Evolutionary conservation across 2,888 invertebrate genomes (phyloP), one percentile per base, ranked within the genome.

Genomic region (Mimachlamys varia): DNA sequence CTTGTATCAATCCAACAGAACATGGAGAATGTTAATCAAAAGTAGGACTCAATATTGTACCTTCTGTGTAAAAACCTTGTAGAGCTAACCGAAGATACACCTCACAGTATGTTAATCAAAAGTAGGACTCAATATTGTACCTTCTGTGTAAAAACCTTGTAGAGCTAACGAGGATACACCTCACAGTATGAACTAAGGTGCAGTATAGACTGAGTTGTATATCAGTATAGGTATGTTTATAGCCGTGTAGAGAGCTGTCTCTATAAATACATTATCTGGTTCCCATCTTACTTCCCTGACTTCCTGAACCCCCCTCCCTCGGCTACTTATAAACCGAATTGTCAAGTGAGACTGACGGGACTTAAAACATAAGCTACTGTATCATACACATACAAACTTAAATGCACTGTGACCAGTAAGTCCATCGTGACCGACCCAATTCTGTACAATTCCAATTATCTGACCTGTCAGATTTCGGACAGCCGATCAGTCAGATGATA

Each of bases 301-400:
- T 19, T 76, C 76, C 76, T 62, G 76, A 27, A 76, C 12, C 27
- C 76, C n/a, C 62, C 76, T 76, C 76, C n/a, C 76, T 76, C 76
- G 33, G 27, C 76, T 76, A 76, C 76, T 76, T 33, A 76, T 10
- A 5, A 76, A 33, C 13, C 27, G 27, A 76, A 76, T 76, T 76
- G 76, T 76, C 76, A 76, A 27, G 27, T 27, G 76, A 76, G 76
- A 76, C 7, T 33, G 33, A 76, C 1, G 76, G 33, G 27, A 76
- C 15, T 76, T 33, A 76, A 33, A 76, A 33, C 7, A 33, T 33
- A 33, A 76, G 76, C 76, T 33, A 27, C 33, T 33, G 33, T 76
- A 33, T 33, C 27, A 22, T 44, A 44, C 44, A 44, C 3, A 44
- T 44, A 44, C 3, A 44, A 44, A n/a, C n/a, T n/a, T n/a, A n/a